These are phyloP conservation scores for Drosophila pseudotakahashii DNA, from an alignment of 2,888 invertebrate genomes.

Conservation along the genomic window DNA sequence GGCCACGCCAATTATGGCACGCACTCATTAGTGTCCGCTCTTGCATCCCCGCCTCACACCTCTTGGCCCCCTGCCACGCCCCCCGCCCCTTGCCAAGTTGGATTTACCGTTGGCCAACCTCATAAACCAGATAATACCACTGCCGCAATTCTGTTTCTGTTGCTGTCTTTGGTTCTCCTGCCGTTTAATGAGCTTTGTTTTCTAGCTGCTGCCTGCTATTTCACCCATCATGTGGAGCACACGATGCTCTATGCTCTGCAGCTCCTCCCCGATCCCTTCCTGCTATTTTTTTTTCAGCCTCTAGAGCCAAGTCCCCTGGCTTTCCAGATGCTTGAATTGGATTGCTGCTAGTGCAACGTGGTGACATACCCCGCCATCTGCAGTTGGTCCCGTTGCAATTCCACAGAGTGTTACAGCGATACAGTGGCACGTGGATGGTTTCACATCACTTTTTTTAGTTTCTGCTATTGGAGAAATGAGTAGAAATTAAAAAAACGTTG, in stretches of 20 bases:
- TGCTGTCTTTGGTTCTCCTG: conserved; percentile 28
- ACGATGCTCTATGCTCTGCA: neutral
- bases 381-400: conserved; percentile 22
- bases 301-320: conserved; percentile 7
- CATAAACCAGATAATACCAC: conserved; percentile 62
- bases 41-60: neutral
- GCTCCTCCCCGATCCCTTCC: neutral
- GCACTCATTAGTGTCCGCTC: conserved; percentile 51
- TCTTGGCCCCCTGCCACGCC: neutral
- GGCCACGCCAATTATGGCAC: conserved; percentile 55
- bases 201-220: conserved; percentile 12
- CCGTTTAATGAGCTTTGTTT: conserved; percentile 43
- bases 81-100: conserved; percentile 10
- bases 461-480: neutral
- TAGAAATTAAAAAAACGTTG: neutral
- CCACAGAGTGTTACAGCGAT: conserved; percentile 1
- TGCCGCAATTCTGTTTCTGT: conserved; percentile 46
- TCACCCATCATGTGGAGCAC: conserved; percentile 27
- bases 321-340: conserved; percentile 7
- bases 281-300: neutral
- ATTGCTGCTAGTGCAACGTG: conserved; percentile 24
- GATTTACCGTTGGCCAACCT: conserved; percentile 69
- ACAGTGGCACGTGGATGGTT: conserved; percentile 8
- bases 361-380: conserved; percentile 29
- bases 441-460: neutral